Evolutionary conservation across 2,113 vertebrate species (phyloP).

Genomic region (Ramphastos sulfuratus): DNA sequence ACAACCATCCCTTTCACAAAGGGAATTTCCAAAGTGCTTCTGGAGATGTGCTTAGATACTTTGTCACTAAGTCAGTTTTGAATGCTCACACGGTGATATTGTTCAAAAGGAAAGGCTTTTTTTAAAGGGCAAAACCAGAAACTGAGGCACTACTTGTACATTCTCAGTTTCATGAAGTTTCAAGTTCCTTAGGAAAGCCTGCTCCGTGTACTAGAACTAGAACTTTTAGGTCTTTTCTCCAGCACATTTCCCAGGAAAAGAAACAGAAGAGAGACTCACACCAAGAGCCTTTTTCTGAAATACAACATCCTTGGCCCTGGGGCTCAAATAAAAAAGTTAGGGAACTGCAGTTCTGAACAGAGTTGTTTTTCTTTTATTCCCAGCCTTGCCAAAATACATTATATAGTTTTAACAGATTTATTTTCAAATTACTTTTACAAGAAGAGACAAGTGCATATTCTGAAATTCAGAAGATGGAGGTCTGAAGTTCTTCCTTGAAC

Average conservation of each 20-base stretch:
- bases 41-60: background rate
- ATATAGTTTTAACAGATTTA: constrained; percentile 36
- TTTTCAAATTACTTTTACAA: constrained; percentile 27
- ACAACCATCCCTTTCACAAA: background rate
- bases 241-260: background rate
- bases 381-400: constrained; percentile 63
- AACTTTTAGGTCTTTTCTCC: background rate
- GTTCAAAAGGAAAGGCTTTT: background rate
- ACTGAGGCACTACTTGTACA: background rate
- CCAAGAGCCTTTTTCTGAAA: background rate
- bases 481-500: constrained; percentile 96
- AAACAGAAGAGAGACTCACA: background rate
- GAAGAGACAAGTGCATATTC: constrained; percentile 10
- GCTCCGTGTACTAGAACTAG: background rate
- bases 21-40: background rate
- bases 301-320: background rate
- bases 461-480: constrained; percentile 87
- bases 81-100: background rate
- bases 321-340: background rate
- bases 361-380: constrained; percentile 60
- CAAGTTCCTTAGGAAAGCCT: background rate
- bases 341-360: constrained; percentile 30
- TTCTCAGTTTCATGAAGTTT: background rate
- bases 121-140: background rate
- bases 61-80: background rate